Evolutionary conservation across 2,113 vertebrate species (phyloP).

Genomic region (Egretta garzetta): DNA sequence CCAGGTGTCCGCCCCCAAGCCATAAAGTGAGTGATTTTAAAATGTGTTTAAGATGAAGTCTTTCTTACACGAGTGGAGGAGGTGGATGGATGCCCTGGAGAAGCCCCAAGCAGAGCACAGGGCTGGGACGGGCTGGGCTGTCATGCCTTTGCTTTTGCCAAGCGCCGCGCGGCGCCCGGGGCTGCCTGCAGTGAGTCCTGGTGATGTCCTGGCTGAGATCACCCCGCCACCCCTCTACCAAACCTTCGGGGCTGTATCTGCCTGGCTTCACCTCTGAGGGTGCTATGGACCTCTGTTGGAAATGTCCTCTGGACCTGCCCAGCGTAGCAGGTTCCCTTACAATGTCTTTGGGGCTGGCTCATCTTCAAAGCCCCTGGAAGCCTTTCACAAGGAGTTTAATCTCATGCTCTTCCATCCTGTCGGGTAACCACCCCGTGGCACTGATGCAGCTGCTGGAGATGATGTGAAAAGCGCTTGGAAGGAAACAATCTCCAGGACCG

Average conservation of each 20-base stretch:
- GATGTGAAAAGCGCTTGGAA: not conserved
- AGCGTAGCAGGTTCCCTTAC: not conserved
- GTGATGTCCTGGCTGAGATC: not conserved
- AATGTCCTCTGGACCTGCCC: not conserved
- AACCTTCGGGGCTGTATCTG: too few species aligned
- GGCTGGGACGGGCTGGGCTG: not conserved
- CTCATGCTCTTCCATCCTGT: not conserved
- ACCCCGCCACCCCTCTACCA: too few species aligned
- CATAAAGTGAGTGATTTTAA: not conserved
- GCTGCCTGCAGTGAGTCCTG: not conserved
- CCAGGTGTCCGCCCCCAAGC: not conserved
- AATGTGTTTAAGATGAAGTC: not conserved
- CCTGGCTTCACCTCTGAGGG: too few species aligned
- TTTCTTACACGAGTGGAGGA: not conserved
- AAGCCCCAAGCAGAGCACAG: not conserved
- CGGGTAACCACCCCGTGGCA: not conserved
- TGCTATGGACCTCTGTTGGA: too few species aligned
- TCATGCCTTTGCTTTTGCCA: too few species aligned
- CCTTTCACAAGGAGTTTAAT: not conserved
- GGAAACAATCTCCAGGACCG: not conserved
- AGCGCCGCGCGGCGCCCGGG: fast-evolving
- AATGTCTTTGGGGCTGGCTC: not conserved
- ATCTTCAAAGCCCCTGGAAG: not conserved
- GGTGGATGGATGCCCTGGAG: not conserved
- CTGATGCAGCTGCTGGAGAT: not conserved